Base-by-base conservation (phyloP, 1,140 invertebrate species). In the Stegodyphus dumicola region DNA sequence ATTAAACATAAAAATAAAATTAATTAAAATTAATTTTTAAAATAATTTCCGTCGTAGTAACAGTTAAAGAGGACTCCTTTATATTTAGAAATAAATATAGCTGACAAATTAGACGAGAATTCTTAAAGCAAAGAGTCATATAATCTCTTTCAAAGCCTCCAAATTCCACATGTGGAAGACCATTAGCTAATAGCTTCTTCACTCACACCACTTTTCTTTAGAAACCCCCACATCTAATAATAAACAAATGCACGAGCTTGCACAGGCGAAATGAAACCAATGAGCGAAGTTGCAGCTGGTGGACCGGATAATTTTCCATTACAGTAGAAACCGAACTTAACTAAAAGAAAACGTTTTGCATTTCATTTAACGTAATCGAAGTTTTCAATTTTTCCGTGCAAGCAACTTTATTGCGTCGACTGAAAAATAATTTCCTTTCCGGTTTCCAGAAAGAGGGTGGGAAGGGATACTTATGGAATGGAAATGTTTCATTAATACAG, bases 311-410 rank as follows among this genome's bases (percentile, higher is more conserved):
- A 83, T 74, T 83, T 83, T 75, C 80, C 71, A 83, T 83, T 83
- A 74, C 80, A 83, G 18, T 49, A 64, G 80, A 75, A 83, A 83
- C 69, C 80, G 70, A 75, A 56, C 52, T 66, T 83, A 83, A 83
- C 80, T 75, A 75, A 73, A 83, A 83, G 80, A 83, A 83, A 83
- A 75, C 60, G 80, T 83, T 83, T 83, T 83, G 80, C 80, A 83
- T 83, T 83, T 83, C 80, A 83, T 83, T 83, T 83, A 83, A 83
- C 71, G 17, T 83, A 83, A 83, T 83, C 80, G 80, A 83, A 83
- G 80, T 83, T 83, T 83, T 66, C 80, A 83, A 83, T 83, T 83
- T 83, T 83, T 83, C 80, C 71, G 56, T 60, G 56, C 56, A 15
- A 9, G 13, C 65, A 70, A 70, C 49, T 71, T 80, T 75, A 75